Evolutionary conservation across 2,113 vertebrate species (phyloP).

Genomic region (Alexandromys fortis): DNA sequence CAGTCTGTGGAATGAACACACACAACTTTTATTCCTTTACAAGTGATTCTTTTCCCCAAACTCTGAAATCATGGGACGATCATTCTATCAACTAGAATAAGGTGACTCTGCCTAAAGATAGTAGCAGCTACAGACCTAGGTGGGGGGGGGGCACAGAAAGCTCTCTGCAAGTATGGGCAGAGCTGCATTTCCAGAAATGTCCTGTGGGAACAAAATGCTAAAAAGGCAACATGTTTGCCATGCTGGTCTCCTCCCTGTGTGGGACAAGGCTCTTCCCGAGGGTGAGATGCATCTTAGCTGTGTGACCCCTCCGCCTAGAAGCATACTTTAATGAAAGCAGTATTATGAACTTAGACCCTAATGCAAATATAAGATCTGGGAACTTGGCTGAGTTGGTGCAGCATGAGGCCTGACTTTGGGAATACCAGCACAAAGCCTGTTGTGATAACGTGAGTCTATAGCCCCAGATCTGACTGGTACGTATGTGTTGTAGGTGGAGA

Average conservation of each 20-base stretch:
- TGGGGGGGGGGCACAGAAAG: accelerated
- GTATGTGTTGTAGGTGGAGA: too few relatives aligned
- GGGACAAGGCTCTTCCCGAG: neutral
- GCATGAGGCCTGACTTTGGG: neutral
- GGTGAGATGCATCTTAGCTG: neutral
- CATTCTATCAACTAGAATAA: neutral
- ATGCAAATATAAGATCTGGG: neutral
- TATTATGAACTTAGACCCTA: neutral
- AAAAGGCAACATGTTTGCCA: neutral
- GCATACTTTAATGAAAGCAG: neutral
- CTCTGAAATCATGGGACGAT: neutral
- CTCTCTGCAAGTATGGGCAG: accelerated
- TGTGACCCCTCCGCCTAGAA: too few relatives aligned
- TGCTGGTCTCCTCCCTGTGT: too few relatives aligned
- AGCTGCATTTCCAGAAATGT: neutral
- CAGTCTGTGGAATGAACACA: neutral
- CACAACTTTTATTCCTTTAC: neutral
- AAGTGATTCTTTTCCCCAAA: neutral
- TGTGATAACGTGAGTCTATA: neutral
- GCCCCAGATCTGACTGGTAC: neutral
- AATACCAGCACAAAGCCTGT: neutral
- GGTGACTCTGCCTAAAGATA: neutral
- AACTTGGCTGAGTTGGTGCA: too few relatives aligned
- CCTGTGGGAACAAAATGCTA: neutral
- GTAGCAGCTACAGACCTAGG: neutral